Evolutionary conservation across 2,113 vertebrate species (phyloP), one percentile per base, ranked within the genome.

Genomic region (Camelus dromedarius): DNA sequence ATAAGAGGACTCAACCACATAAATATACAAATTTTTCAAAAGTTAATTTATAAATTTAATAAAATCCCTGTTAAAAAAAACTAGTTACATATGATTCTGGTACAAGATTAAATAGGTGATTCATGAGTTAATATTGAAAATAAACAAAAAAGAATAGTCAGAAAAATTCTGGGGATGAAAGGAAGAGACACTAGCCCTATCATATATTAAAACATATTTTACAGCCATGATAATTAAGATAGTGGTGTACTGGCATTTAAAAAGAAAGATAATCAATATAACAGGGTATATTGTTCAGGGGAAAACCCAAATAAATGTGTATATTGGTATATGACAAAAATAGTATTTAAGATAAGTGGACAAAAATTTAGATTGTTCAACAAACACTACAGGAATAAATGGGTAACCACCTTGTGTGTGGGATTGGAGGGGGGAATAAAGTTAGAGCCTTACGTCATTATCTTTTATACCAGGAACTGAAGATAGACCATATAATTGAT

Each of bases 11-110:
- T 56, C 58, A 38, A 20, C 56, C 30, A 92, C 19, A 62, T 66
- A 42, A 54, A 54, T 30, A 30, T 0, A 54, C 70, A n/a, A 62
- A 28, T 46, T 50, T 56, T 85, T 22, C 6, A 52, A 26, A 83
- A 85, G 18, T 93, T 67, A 76, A 60, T 93, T 93, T 93, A 42
- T 48, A 58, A 58, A 66, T 18, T 60, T 54, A 89, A 95, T 91
- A 12, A 18, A 81, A 89, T 42, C 14, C 1, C 11, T 82, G 24
- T 77, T 50, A 60, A 70, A 77, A 77, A 48, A 8, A 50, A 2
- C 46, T 67, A 38, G 26, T 28, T 60, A 24, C 89, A 62, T 15
- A 69, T 84, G 50, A 93, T 67, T 80, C 15, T 30, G 62, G 38
- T 24, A 8, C 22, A 24, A 82, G 67, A 52, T 66, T 85, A 64